These are phyloP conservation scores for Drosophila kurseongensis DNA, from an alignment of 1,140 invertebrate genomes.

Conservation along the genomic window DNA sequence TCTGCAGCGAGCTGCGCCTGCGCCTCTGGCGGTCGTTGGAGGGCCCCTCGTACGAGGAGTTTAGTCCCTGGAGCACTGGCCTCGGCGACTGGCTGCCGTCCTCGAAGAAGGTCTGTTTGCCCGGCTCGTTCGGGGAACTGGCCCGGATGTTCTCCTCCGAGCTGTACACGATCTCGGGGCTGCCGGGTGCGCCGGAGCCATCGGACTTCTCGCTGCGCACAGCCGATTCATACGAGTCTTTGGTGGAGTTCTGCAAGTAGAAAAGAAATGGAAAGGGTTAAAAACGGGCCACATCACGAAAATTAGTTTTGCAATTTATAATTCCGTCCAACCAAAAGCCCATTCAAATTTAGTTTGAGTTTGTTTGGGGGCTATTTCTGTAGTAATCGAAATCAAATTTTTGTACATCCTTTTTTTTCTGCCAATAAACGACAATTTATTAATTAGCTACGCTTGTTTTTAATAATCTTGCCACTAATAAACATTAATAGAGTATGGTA, in stretches of 20 bases:
- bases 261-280: neutral
- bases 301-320: no score
- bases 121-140: conserved; percentile 78
- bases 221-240: conserved; percentile 84
- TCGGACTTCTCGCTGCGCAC: conserved; percentile 82
- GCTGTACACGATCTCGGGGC: conserved; percentile 76
- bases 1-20: conserved; percentile 91
- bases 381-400: no score
- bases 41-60: conserved; percentile 65
- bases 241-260: conserved; percentile 68
- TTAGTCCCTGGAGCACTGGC: conserved; percentile 66
- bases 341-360: no score
- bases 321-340: no score
- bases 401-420: no score
- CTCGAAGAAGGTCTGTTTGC: conserved; percentile 77
- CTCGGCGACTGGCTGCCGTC: conserved; percentile 67
- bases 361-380: no score
- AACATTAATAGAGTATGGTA: no score
- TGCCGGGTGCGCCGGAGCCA: conserved; percentile 68
- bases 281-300: no score
- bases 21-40: conserved; percentile 80
- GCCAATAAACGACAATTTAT: no score
- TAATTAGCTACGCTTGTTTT: no score
- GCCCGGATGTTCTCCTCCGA: conserved; percentile 80
- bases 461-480: no score